A percentile compares a stretch with the other conserved stretches of the same genome.
phyloP scores from a whole-genome alignment of 1,140 invertebrate species.

The Danaus plexippus region DNA sequence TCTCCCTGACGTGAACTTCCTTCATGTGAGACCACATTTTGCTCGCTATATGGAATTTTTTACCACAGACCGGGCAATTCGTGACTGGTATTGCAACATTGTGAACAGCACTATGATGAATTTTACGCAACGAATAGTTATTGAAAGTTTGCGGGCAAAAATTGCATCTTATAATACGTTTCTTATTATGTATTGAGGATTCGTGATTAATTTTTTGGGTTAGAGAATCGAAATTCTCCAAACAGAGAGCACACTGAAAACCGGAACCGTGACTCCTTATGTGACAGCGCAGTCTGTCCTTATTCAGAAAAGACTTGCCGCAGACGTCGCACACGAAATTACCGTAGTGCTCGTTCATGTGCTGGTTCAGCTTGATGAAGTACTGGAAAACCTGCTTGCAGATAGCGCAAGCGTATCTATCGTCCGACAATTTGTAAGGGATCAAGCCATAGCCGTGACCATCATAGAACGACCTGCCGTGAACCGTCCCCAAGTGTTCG shows the following conservation, averaged over 20 bases:
- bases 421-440: slow-evolving; percentile 45
- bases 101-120: slow-evolving; percentile 40
- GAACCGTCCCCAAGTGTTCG: slow-evolving; percentile 35
- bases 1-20: slow-evolving; percentile 54
- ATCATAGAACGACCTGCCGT: slow-evolving; percentile 32
- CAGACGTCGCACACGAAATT: slow-evolving; percentile 85
- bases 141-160: slow-evolving; percentile 47
- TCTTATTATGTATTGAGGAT: slow-evolving; percentile 34
- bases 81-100: slow-evolving; percentile 30
- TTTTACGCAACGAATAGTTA: slow-evolving; percentile 44
- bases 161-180: slow-evolving; percentile 40
- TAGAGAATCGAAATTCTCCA: slow-evolving; percentile 42
- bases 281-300: slow-evolving; percentile 48
- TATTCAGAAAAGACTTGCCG: slow-evolving; percentile 76
- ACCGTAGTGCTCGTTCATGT: slow-evolving; percentile 63
- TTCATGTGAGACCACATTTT: slow-evolving; percentile 57
- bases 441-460: slow-evolving; percentile 43
- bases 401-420: slow-evolving; percentile 49
- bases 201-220: slow-evolving; percentile 45
- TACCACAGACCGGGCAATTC: slow-evolving; percentile 51
- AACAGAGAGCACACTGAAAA: slow-evolving; percentile 39
- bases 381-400: slow-evolving; percentile 61
- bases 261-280: slow-evolving; percentile 35
- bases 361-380: slow-evolving; percentile 62
- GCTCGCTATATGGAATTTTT: slow-evolving; percentile 46